Percentiles rank a stretch among this genome's conserved stretches.
Conservation (phyloP, 2,888 invertebrate species). For the Luperina testacea region DNA sequence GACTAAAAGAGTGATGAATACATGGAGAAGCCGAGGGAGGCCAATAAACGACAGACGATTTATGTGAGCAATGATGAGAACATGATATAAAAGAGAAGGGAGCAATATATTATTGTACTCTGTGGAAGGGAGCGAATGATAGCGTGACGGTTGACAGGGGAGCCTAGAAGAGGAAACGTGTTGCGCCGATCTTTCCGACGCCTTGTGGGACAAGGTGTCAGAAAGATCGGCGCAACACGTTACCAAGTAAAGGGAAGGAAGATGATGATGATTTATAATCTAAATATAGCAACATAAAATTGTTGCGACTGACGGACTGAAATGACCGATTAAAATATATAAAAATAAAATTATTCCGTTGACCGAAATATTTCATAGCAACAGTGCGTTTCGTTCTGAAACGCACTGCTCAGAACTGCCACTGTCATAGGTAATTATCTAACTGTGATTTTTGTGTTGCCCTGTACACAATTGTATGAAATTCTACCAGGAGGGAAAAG, state of each 20-base stretch:
- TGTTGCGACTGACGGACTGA: not conserved
- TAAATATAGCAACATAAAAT: not conserved
- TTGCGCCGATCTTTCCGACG: too few species aligned
- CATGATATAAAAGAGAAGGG: not conserved
- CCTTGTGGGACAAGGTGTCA: too few species aligned
- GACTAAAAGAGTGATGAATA: not conserved
- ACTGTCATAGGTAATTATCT: conserved; percentile 8
- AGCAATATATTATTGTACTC: not conserved
- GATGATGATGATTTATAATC: not conserved
- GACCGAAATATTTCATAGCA: not conserved
- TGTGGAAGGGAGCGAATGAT: not conserved
- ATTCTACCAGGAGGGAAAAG: not conserved
- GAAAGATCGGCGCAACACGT: too few species aligned
- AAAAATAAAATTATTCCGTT: not conserved
- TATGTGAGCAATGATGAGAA: not conserved
- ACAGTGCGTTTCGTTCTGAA: not conserved
- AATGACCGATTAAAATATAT: not conserved
- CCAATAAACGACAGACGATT: not conserved
- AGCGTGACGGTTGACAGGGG: not conserved
- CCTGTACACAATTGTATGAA: not conserved
- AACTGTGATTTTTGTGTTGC: not conserved
- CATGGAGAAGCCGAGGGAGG: not conserved
- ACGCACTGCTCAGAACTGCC: conserved; percentile 17
- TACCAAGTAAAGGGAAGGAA: too few species aligned
- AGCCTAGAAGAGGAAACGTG: not conserved